Evolutionary conservation across 2,888 invertebrate species (phyloP).

Genomic region (Troglohyphantes excavatus): DNA sequence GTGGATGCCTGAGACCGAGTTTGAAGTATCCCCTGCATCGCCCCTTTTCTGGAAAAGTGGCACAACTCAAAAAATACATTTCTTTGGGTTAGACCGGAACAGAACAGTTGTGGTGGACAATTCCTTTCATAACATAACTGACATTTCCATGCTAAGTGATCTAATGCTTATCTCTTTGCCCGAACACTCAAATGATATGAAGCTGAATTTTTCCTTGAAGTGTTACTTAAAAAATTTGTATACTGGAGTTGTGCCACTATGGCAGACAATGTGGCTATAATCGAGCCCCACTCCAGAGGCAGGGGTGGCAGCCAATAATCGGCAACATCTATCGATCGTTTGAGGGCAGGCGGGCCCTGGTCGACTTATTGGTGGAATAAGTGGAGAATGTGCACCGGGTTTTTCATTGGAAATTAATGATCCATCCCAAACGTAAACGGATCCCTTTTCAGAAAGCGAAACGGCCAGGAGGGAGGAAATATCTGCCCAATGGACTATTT

Average conservation of each 20-base stretch:
- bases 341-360: conserved; percentile 13
- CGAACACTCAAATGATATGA: background rate
- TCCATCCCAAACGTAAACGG: conserved; percentile 76
- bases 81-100: background rate
- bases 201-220: background rate
- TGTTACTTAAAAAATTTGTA: background rate
- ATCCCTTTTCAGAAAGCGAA: conserved; percentile 69
- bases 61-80: background rate
- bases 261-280: background rate
- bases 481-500: conserved; percentile 76
- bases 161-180: background rate
- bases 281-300: conserved; percentile 47
- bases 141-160: background rate
- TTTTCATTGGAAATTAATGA: conserved; percentile 78
- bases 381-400: conserved; percentile 33
- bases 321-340: conserved; percentile 52
- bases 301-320: conserved; percentile 48
- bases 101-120: background rate
- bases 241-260: background rate
- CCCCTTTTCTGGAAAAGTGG: background rate
- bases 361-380: conserved; percentile 75
- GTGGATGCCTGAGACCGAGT: conserved; percentile 5
- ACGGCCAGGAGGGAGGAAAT: conserved; percentile 42
- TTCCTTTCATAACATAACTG: background rate
- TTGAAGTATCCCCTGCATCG: background rate